A percentile compares a stretch with the other conserved stretches of the same genome.
phyloP scores from a whole-genome alignment of 2,888 invertebrate genomes.

The Thalpophila matura region DNA sequence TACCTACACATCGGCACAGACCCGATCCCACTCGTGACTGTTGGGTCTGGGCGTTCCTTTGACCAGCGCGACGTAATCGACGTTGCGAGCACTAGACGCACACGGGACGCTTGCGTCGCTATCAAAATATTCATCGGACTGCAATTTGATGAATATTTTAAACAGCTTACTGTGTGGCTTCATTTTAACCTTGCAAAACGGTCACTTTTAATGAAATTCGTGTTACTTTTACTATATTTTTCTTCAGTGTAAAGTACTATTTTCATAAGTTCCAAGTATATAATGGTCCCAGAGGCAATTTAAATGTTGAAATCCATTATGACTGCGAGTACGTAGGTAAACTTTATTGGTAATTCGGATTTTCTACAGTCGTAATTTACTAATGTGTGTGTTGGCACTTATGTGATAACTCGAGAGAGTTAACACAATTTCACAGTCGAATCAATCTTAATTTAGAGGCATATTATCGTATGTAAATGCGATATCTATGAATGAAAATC shows the following conservation, averaged over 20 bases:
- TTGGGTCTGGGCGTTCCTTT: no score
- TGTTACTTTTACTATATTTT: no score
- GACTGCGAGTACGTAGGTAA: background rate
- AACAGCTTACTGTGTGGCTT: no score
- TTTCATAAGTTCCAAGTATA: background rate
- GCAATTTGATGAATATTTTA: no score
- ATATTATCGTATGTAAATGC: background rate
- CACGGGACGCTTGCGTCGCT: no score
- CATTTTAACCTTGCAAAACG: no score
- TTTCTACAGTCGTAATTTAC: slow-evolving; percentile 6
- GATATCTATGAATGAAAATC: background rate
- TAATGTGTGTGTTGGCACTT: slow-evolving; percentile 7
- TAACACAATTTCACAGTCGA: slow-evolving; percentile 8
- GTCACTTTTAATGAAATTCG: no score
- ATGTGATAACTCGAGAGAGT: background rate
- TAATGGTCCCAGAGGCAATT: background rate
- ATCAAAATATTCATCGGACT: no score
- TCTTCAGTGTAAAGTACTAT: background rate
- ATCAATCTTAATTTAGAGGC: background rate
- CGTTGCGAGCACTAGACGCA: no score
- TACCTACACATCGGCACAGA: no score
- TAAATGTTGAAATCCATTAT: background rate
- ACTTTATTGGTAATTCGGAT: background rate
- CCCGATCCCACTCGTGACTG: no score
- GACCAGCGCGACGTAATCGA: no score